Conservation (phyloP, 2,113 vertebrate genomes). For the Dromas ardeola region DNA sequence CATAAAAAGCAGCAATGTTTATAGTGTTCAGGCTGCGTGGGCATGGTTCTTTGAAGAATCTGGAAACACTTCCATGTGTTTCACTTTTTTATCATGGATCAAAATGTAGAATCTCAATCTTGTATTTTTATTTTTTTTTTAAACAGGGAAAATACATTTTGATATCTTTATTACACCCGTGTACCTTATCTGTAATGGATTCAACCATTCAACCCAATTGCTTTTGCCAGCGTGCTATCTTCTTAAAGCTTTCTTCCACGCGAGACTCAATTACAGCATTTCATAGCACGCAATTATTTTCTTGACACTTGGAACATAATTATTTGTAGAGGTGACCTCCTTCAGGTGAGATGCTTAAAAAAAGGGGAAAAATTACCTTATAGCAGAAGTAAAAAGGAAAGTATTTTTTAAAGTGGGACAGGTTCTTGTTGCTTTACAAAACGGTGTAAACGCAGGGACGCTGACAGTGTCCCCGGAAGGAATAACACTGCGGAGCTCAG, state of each 20-base stretch:
- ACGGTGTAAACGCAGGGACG: no score
- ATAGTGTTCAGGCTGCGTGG: not conserved
- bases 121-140: not conserved
- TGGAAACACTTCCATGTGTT: not conserved
- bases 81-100: not conserved
- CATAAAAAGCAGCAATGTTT: not conserved
- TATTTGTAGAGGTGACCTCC: not conserved
- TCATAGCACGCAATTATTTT: not conserved
- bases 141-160: not conserved
- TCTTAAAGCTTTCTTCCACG: not conserved
- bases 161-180: not conserved
- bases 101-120: not conserved
- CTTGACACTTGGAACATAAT: not conserved
- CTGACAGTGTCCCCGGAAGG: not conserved
- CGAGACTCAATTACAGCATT: not conserved
- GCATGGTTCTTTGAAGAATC: not conserved
- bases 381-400: not conserved
- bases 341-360: not conserved
- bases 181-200: not conserved
- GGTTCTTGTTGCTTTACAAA: not conserved
- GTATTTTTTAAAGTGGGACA: not conserved
- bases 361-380: not conserved
- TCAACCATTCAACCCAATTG: not conserved
- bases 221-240: not conserved
- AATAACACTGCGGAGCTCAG: not conserved